Evolutionary conservation across 2,888 invertebrate genomes (phyloP).

Genomic region (Emmelina monodactyla): DNA sequence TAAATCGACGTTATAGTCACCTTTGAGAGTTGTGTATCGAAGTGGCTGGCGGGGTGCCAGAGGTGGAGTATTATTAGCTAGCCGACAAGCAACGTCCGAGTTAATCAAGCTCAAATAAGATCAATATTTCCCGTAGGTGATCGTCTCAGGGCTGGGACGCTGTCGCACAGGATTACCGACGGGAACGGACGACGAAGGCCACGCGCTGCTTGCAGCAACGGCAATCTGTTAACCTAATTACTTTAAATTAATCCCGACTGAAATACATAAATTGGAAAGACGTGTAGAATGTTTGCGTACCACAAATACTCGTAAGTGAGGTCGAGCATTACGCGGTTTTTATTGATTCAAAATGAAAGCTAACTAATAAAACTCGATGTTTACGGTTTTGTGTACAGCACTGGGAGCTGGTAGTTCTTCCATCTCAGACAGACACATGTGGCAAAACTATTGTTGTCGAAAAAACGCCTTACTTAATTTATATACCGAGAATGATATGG

Average conservation of each 20-base stretch:
- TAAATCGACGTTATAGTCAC: constrained; percentile 34
- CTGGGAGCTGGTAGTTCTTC: background rate
- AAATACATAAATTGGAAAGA: constrained; percentile 18
- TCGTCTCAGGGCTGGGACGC: constrained; percentile 37
- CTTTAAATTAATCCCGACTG: constrained; percentile 13
- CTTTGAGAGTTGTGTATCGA: constrained; percentile 59
- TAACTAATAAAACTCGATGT: background rate
- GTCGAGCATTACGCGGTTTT: background rate
- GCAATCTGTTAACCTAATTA: constrained; percentile 24
- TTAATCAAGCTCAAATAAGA: constrained; percentile 66
- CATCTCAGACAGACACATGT: background rate
- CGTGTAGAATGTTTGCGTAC: constrained; percentile 4
- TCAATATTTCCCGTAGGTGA: constrained; percentile 60
- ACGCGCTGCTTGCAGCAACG: constrained; percentile 17
- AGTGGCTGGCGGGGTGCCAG: constrained; percentile 60
- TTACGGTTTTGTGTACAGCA: background rate
- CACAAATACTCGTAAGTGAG: background rate
- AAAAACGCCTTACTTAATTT: background rate
- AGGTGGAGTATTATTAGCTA: constrained; percentile 58
- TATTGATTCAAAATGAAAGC: constrained; percentile 1
- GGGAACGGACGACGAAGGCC: constrained; percentile 22
- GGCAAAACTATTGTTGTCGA: background rate
- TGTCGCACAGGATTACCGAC: constrained; percentile 33
- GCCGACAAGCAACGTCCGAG: constrained; percentile 47
- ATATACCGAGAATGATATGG: background rate